Evolutionary conservation across 2,113 vertebrate genomes (phyloP).

Genomic region (Hypanus sabinus): DNA sequence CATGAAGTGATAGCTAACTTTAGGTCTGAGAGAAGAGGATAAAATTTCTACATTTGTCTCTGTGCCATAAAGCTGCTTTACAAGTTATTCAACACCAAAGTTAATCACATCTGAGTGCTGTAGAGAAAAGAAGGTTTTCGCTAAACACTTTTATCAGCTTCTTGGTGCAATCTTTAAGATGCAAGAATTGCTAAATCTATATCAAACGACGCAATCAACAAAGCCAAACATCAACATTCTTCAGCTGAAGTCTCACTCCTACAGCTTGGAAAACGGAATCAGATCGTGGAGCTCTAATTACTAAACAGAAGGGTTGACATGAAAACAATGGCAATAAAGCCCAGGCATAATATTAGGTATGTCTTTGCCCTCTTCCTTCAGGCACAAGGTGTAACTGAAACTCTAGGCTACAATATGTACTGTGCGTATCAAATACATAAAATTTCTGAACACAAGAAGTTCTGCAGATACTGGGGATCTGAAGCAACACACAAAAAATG

Average conservation of each 20-base stretch:
- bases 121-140: background rate
- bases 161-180: background rate
- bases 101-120: background rate
- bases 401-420: background rate
- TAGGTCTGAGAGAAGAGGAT: constrained; percentile 23
- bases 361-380: background rate
- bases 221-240: no score
- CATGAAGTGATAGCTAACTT: constrained; percentile 34
- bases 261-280: background rate
- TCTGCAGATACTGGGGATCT: no score
- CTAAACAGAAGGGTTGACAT: background rate
- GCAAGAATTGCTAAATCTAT: background rate
- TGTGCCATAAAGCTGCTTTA: background rate
- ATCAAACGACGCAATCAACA: background rate
- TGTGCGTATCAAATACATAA: background rate
- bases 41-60: constrained; percentile 12
- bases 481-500: no score
- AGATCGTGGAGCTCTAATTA: background rate
- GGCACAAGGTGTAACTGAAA: background rate
- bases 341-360: background rate
- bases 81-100: constrained; percentile 14
- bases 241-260: background rate
- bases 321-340: background rate
- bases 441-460: background rate
- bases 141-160: background rate